Percentiles rank a stretch among this genome's conserved stretches.
Conservation (phyloP, 2,797 vertebrate genomes). For the Bovichtus variegatus region DNA sequence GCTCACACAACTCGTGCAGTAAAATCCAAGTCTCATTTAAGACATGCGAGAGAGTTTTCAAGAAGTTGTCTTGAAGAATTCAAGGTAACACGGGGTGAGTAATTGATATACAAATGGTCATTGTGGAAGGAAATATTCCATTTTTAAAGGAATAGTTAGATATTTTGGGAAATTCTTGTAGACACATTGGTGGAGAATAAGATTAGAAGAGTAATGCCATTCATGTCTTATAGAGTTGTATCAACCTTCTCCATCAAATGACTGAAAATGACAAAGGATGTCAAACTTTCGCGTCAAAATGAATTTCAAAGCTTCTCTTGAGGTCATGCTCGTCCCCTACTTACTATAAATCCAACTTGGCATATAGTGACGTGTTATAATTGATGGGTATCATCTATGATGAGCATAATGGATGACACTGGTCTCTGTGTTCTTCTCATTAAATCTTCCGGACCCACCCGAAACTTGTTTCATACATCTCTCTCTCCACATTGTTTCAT, state of each 20-base stretch:
- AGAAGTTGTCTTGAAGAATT: too few species aligned
- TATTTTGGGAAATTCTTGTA: neutral
- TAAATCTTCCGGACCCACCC: neutral
- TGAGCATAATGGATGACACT: conserved; percentile 1
- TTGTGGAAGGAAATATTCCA: too few species aligned
- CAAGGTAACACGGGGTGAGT: too few species aligned
- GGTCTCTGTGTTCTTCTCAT: neutral
- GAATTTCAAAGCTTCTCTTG: neutral
- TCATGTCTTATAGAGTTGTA: too few species aligned
- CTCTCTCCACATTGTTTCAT: too few species aligned
- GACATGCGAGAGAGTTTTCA: too few species aligned
- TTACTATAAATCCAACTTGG: neutral
- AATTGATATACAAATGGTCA: too few species aligned
- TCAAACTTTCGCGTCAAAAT: neutral
- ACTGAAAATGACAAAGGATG: neutral
- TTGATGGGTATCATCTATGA: neutral
- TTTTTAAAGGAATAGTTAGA: too few species aligned
- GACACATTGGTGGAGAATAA: neutral
- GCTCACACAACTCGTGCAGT: too few species aligned
- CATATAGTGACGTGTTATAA: conserved; percentile 9
- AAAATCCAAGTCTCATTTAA: too few species aligned
- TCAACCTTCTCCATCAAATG: too few species aligned
- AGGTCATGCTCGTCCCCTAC: neutral
- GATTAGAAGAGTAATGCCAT: neutral
- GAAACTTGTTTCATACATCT: neutral